phyloP scores from a whole-genome alignment of 2,797 vertebrate genomes.

The Sibirionetta formosa region DNA sequence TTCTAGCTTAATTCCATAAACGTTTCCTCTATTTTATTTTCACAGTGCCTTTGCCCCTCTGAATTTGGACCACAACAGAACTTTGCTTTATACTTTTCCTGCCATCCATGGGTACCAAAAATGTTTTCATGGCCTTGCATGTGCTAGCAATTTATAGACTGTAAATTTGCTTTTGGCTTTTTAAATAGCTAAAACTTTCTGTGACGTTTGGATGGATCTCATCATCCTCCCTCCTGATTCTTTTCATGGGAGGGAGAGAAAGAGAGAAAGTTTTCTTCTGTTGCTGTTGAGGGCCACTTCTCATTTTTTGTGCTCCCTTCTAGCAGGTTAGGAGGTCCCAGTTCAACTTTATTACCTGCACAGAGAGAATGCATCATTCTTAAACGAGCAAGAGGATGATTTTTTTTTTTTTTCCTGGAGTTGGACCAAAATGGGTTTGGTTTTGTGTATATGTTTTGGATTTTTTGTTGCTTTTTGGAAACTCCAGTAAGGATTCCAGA shows the following conservation, averaged over 20 bases:
- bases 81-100: not conserved
- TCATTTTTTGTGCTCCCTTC: not conserved
- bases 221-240: not conserved
- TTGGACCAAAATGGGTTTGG: not conserved
- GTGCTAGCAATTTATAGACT: not conserved
- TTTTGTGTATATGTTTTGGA: not conserved
- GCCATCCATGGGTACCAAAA: not conserved
- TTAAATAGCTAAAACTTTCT: not conserved
- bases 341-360: not conserved
- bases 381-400: not conserved
- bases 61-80: not conserved
- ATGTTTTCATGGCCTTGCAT: rapidly evolving
- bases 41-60: not conserved
- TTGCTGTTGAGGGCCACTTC: not conserved
- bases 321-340: not conserved
- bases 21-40: conserved; percentile 3
- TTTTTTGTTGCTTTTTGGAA: not conserved
- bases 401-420: not conserved
- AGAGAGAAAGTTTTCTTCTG: not conserved
- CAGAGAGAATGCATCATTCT: not conserved
- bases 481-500: not conserved
- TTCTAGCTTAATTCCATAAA: not conserved
- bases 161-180: not conserved
- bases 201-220: not conserved
- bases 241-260: not conserved